Base-by-base conservation (phyloP, 2,797 vertebrate genomes). In the Nyctalus aviator region DNA sequence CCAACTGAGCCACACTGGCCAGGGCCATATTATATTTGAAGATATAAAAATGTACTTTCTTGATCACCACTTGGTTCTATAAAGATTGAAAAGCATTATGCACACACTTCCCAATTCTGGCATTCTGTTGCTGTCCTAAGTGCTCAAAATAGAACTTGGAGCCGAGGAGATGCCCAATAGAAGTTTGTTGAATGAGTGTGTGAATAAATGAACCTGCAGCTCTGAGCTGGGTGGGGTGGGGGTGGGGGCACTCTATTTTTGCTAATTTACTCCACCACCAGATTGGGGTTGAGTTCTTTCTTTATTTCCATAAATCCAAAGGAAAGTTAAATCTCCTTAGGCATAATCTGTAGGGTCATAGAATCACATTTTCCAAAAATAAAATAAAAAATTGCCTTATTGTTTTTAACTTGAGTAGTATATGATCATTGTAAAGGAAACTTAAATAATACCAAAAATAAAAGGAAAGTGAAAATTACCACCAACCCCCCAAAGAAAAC, bases 291-390 rank as follows among this genome's bases (percentile, higher is more conserved):
- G 79, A 73, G 15, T 37, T 32, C 62, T 88, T 92, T 72, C 37
- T 69, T 93, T 21, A 32, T n/a, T 90, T 94, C 44, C 18, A 37
- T 66, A 41, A 12, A 69, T 30, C 79, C 55, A 94, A 62, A 57
- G 37, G 46, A 68, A 68, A 94, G 10, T 71, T 82, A 57, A 17
- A 7, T 66, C 21, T 66, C 66, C 48, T 81, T 11, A 23, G 9
- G 35, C 79, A 66, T n/a, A 77, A 81, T 46, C 12, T 3, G 0
- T 4, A 87, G n/a, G 55, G 30, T n/a, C 11, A 57, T 0, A 69
- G 21, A 91, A 84, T 84, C 68, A 46, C n/a, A 81, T 89, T 94
- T 88, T 94, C 25, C 64, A 90, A 93, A 93, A 93, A 35, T 55
- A 46, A 77, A 92, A 48, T 91, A 48, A 76, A 48, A 93, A 48